These are phyloP conservation scores for Xestia rhomboidea DNA, from an alignment of 2,888 invertebrate genomes.

Conservation along the genomic window DNA sequence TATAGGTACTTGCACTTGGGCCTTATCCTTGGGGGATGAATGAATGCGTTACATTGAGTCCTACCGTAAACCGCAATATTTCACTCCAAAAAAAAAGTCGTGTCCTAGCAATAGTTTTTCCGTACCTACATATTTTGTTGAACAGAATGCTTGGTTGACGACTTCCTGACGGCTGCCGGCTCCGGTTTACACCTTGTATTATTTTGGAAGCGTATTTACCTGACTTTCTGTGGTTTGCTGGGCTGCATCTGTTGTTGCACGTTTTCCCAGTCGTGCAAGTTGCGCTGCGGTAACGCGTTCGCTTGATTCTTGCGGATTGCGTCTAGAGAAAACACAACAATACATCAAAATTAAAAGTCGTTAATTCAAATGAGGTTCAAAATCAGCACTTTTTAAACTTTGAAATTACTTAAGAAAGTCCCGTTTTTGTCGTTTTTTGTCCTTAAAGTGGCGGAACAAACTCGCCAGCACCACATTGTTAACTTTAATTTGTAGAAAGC, in stretches of 20 bases:
- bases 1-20: too few species aligned
- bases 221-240: constrained; percentile 76
- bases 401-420: background rate
- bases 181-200: background rate
- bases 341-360: background rate
- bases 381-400: background rate
- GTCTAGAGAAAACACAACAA: constrained; percentile 70
- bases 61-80: too few species aligned
- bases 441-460: background rate
- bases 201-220: constrained; percentile 67
- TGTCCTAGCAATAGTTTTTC: too few species aligned
- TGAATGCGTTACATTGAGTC: too few species aligned
- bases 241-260: constrained; percentile 82
- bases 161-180: background rate
- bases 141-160: background rate
- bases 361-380: background rate
- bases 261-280: constrained; percentile 87
- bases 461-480: background rate
- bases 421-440: background rate
- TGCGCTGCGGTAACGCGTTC: constrained; percentile 82
- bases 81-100: too few species aligned
- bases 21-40: too few species aligned
- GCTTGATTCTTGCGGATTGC: constrained; percentile 85
- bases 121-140: too few species aligned
- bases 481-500: background rate